Evolutionary conservation across 2,113 vertebrate genomes (phyloP), one percentile per base, ranked within the genome.

Genomic region (Madoqua kirkii): DNA sequence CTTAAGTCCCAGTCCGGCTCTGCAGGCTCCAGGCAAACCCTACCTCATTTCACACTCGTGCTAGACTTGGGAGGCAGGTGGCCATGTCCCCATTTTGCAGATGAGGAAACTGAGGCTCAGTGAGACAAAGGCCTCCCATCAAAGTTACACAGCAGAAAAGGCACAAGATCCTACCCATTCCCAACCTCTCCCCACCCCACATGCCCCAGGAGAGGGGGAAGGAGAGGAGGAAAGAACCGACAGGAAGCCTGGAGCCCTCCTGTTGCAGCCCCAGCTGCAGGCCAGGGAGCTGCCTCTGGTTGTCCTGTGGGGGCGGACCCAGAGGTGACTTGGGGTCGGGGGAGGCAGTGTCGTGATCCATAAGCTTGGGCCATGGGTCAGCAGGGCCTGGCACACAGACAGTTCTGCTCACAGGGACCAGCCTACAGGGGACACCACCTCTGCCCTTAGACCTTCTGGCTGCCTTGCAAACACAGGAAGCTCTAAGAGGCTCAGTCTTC

Each of bases 31-130:
- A 4, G 71, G 67, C 81, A 50, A 43, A 60, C 29, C 7, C 15
- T 2, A 27, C 57, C 40, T 29, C 7, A 0, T 62, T 36, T 36
- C 64, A 57, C 33, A 45, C 33, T 33, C 0, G 2, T 19, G 50
- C 31, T 57, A 29, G 64, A 33, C 40, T 50, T 5, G 0, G 87
- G 81, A 10, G 17, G 52, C 31, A 40, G n/a, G 71, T 3, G 2
- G 29, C 2, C 1, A 1, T 50, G 31, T 19, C n/a, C 59, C 15
- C 29, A 31, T 71, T 71, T 71, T 62, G 29, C 40, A 60, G 85
- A 55, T 23, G 23, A 84, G 43, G 87, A 54, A 54, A 9, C 14
- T 29, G 67, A 83, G 79, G 50, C 45, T 64, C 71, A 55, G 45
- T 2, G 10, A 85, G 89, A 31, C 13, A 33, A 87, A 43, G 60